Evolutionary conservation across 2,888 invertebrate species (phyloP).

Genomic region (Zelleria hepariella): DNA sequence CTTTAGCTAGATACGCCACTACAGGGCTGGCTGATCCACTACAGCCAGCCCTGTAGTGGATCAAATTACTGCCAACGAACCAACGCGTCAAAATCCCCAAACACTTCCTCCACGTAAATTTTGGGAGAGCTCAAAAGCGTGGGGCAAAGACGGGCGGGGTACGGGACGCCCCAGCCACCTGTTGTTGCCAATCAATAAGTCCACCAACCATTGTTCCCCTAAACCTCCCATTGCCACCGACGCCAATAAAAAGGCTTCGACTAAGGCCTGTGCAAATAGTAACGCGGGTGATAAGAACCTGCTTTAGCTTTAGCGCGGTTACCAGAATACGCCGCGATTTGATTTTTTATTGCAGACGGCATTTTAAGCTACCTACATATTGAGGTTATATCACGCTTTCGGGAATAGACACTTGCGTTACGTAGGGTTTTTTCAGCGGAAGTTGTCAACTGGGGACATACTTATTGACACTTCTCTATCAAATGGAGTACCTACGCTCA

Average conservation of each 20-base stretch:
- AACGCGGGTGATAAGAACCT: conserved; percentile 33
- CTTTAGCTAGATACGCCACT: no score
- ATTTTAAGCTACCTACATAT: no score
- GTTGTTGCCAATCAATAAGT: conserved; percentile 66
- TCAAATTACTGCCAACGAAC: background rate
- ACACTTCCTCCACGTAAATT: background rate
- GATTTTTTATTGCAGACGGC: no score
- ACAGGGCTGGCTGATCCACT: no score
- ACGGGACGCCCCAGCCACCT: conserved; percentile 56
- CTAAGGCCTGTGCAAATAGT: conserved; percentile 41
- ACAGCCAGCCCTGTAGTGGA: background rate
- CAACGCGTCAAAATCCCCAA: background rate
- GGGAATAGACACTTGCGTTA: no score
- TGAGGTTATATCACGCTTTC: no score
- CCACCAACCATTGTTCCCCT: conserved; percentile 51
- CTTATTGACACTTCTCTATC: no score
- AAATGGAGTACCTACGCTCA: no score
- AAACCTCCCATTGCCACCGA: conserved; percentile 20
- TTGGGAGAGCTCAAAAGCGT: conserved; percentile 10
- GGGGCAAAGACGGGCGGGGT: conserved; percentile 31
- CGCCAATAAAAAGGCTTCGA: conserved; percentile 41
- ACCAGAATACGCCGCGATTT: background rate
- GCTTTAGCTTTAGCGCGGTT: background rate
- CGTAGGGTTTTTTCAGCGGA: no score
- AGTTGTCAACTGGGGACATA: no score